These are phyloP conservation scores for Zenarchopterus dispar DNA, from an alignment of 2,797 vertebrate genomes.

Conservation along the genomic window DNA sequence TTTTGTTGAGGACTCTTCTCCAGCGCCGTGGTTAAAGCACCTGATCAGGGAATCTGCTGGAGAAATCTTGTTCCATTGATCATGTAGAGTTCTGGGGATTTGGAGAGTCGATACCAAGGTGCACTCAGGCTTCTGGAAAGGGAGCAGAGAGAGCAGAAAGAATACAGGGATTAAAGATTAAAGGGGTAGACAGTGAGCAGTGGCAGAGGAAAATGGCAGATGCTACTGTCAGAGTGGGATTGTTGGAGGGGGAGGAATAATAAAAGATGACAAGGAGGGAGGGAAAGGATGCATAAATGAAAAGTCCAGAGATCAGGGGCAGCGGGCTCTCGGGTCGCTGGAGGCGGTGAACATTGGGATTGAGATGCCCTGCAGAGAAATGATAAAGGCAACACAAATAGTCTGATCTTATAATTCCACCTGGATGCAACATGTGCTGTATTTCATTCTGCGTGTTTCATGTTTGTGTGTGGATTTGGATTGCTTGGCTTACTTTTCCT, in stretches of 20 bases:
- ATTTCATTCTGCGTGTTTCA: slow-evolving; percentile 8
- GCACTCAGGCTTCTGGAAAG: not conserved
- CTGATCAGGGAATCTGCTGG: too few species aligned
- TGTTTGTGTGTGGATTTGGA: slow-evolving; percentile 25
- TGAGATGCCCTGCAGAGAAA: slow-evolving; percentile 18
- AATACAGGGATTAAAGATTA: slow-evolving; percentile 11
- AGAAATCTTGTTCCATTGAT: too few species aligned
- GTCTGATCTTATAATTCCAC: not conserved
- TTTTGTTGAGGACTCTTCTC: too few species aligned
- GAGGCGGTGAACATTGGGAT: slow-evolving; percentile 46
- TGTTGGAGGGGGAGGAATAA: slow-evolving; percentile 50
- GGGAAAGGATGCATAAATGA: slow-evolving; percentile 23
- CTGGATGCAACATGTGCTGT: slow-evolving; percentile 7
- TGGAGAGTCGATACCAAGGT: too few species aligned
- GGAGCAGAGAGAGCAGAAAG: not conserved
- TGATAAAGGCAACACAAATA: slow-evolving; percentile 15
- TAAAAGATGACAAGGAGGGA: slow-evolving; percentile 41
- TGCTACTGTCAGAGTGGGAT: slow-evolving; percentile 49
- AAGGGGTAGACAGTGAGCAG: slow-evolving; percentile 11
- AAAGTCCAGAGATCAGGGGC: slow-evolving; percentile 31
- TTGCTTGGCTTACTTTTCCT: slow-evolving; percentile 58
- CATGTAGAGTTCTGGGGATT: too few species aligned
- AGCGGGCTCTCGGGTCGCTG: slow-evolving; percentile 20
- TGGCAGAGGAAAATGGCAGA: slow-evolving; percentile 55
- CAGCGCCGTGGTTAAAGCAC: too few species aligned